phyloP scores from a whole-genome alignment of 2,113 vertebrate species.

The Nothobranchius furzeri region DNA sequence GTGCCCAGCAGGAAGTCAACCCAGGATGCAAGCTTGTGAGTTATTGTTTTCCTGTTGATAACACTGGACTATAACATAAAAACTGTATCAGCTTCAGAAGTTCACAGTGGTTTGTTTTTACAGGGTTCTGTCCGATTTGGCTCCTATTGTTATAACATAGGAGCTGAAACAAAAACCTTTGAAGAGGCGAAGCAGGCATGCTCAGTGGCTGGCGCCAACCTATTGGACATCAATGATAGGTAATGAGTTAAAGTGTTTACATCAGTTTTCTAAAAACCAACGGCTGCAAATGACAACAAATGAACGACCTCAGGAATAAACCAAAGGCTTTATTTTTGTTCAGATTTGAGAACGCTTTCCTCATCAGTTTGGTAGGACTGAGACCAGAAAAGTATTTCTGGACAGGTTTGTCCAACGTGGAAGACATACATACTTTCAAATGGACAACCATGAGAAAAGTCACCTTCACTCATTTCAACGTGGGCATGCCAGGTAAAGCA shows the following conservation, averaged over 20 bases:
- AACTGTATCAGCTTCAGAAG: not conserved
- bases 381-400: conserved; percentile 92
- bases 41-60: conserved; percentile 11
- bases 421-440: conserved; percentile 78
- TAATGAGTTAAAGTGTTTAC: conserved; percentile 50
- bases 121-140: conserved; percentile 87
- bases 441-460: conserved; percentile 82
- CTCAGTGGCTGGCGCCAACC: conserved; percentile 62
- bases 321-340: not conserved
- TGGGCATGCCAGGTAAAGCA: conserved; percentile 89
- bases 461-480: conserved; percentile 92
- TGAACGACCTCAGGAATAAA: not conserved
- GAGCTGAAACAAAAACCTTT: conserved; percentile 82
- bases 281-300: not conserved
- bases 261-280: not conserved
- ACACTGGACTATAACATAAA: not conserved
- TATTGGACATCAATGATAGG: conserved; percentile 87
- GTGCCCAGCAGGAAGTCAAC: conserved; percentile 63
- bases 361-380: conserved; percentile 90
- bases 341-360: conserved; percentile 94
- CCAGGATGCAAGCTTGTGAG: conserved; percentile 87
- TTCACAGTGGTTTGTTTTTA: not conserved
- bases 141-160: conserved; percentile 87
- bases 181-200: conserved; percentile 84
- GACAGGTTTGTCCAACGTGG: conserved; percentile 88